These are phyloP conservation scores for Aphidius colemani DNA, from an alignment of 2,888 invertebrate species.

Conservation along the genomic window DNA sequence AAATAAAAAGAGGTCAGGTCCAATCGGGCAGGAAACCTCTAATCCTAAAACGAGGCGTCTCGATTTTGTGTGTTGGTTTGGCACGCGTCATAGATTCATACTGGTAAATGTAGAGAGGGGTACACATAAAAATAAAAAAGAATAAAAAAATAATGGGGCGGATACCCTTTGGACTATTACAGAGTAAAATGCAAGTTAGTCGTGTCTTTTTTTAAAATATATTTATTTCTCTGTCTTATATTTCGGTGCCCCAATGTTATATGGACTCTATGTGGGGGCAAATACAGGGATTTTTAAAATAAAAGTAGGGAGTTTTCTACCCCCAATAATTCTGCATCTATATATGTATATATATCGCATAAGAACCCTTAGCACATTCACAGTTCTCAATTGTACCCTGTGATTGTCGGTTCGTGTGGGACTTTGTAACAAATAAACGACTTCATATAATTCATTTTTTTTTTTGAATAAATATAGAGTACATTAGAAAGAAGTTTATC, in stretches of 20 bases:
- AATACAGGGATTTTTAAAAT: constrained; percentile 22
- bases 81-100: constrained; percentile 50
- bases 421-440: constrained; percentile 1
- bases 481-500: not conserved
- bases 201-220: not conserved
- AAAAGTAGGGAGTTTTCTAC: constrained; percentile 43
- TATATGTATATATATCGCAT: constrained; percentile 46
- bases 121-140: constrained; percentile 20
- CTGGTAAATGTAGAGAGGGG: constrained; percentile 31
- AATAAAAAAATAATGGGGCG: constrained; percentile 29
- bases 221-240: constrained; percentile 29
- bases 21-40: constrained; percentile 57
- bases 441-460: not conserved
- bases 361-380: constrained; percentile 49
- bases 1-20: constrained; percentile 33
- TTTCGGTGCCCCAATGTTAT: constrained; percentile 49
- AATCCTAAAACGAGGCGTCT: constrained; percentile 53
- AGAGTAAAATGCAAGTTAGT: constrained; percentile 43
- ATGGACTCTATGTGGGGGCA: constrained; percentile 32
- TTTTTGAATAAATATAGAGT: not conserved
- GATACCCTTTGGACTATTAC: constrained; percentile 46
- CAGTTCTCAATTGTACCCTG: constrained; percentile 55
- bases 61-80: constrained; percentile 32
- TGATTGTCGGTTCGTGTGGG: constrained; percentile 34
- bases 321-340: constrained; percentile 47